These are phyloP conservation scores for Dysmachus trigonus DNA, from an alignment of 2,888 invertebrate species.

Conservation along the genomic window DNA sequence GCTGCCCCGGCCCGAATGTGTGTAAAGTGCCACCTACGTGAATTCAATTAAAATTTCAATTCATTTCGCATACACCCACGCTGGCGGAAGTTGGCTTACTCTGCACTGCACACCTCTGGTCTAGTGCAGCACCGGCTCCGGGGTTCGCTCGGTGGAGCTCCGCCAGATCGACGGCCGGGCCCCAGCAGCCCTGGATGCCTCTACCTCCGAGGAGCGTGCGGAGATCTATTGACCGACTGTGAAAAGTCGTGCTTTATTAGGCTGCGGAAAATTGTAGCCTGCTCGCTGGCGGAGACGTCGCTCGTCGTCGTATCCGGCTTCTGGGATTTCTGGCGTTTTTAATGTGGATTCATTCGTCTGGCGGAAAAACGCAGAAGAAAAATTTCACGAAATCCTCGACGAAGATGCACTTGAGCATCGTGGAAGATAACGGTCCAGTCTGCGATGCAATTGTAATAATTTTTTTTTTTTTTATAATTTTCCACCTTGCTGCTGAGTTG, in stretches of 20 bases:
- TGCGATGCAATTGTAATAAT: not conserved
- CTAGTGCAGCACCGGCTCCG: not conserved
- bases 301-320: slow-evolving; percentile 33
- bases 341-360: not conserved
- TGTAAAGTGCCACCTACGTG: slow-evolving; percentile 43
- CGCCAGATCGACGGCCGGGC: not conserved
- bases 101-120: not conserved
- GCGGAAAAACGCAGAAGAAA: not conserved
- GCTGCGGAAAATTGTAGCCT: not conserved
- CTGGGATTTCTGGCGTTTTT: slow-evolving; percentile 8
- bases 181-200: not conserved
- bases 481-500: not conserved
- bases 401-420: not conserved
- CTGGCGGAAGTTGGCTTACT: slow-evolving; percentile 30
- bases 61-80: slow-evolving; percentile 46
- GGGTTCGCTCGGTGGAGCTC: not conserved
- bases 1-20: slow-evolving; percentile 27
- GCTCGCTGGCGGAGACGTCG: slow-evolving; percentile 11
- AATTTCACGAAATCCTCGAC: not conserved
- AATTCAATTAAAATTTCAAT: slow-evolving; percentile 45
- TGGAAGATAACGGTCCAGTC: not conserved
- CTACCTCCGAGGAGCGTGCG: not conserved
- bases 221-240: slow-evolving; percentile 34
- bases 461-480: no score
- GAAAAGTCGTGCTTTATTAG: slow-evolving; percentile 41